phyloP scores from a whole-genome alignment of 1,140 invertebrate genomes.

The Drosophila miranda region DNA sequence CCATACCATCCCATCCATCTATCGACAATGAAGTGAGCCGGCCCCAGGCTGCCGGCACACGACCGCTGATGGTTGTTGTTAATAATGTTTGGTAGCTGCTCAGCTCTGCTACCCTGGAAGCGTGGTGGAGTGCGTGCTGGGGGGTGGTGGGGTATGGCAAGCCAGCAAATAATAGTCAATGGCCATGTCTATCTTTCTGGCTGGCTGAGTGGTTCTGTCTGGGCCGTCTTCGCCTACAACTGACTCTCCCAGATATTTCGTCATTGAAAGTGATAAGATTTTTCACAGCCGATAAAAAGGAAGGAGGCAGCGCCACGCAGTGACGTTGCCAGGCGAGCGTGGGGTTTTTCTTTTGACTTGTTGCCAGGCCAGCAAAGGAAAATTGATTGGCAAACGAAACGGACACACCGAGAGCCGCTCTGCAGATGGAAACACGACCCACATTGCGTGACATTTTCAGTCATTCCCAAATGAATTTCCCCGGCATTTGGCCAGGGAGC shows the following conservation, averaged over 20 bases:
- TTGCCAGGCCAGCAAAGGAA: slow-evolving; percentile 39
- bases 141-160: not conserved
- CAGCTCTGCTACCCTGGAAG: not conserved
- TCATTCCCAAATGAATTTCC: slow-evolving; percentile 36
- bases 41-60: slow-evolving; percentile 46
- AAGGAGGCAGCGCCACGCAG: slow-evolving; percentile 16
- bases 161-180: slow-evolving; percentile 66
- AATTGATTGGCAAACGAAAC: slow-evolving; percentile 53
- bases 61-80: slow-evolving; percentile 65
- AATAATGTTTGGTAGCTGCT: slow-evolving; percentile 62
- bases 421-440: slow-evolving; percentile 36
- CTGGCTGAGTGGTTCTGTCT: slow-evolving; percentile 42
- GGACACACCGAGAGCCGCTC: not conserved
- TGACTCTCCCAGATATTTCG: slow-evolving; percentile 41
- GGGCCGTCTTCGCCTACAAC: slow-evolving; percentile 13
- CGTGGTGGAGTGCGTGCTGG: not conserved
- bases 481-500: slow-evolving; percentile 1
- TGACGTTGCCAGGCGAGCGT: slow-evolving; percentile 38
- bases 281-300: slow-evolving; percentile 44
- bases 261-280: slow-evolving; percentile 65
- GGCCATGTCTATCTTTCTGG: slow-evolving; percentile 69
- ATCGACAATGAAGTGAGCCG: slow-evolving; percentile 29
- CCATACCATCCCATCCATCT: slow-evolving; percentile 7
- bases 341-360: slow-evolving; percentile 40
- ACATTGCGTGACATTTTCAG: slow-evolving; percentile 28